Base-by-base conservation (phyloP, 2,113 vertebrate genomes). In the Sebastes schlegelii region DNA sequence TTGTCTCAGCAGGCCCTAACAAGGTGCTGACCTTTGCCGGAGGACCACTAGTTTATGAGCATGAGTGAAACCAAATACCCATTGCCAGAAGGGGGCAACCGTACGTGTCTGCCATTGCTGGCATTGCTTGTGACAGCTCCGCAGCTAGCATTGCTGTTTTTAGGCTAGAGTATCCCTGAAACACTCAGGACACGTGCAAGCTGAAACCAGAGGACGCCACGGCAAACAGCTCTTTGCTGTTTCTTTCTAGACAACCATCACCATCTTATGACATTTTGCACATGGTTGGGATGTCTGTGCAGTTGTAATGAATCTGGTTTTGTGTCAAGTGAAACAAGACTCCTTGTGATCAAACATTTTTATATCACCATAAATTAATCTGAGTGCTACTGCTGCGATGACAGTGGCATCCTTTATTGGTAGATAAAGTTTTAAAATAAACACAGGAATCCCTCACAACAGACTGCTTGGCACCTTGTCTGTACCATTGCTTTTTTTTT, bases 41-140 rank as follows among this genome's bases (percentile, higher is more conserved):
- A 77, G 73, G 54, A 83, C 70, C 79, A 89, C 55, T 45, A 77
- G 81, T 90, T 86, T 87, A 84, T 89, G 87, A 92, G 86, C 88
- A 80, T 19, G 60, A 90, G 80, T 91, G 91, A 93, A 93, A 94
- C 88, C 40, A 26, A 88, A 91, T 86, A 88, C 79, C 78, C 78
- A 72, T 64, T 11, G 67, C 72, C 86, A 89, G 83, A 77, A 82
- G 86, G 73, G 79, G 88, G 87, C 90, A 84, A 89, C 80, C 87
- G 83, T 90, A 91, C 91, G 82, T 92, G 84, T 90, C 91, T 91
- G 73, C 86, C 92, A 94, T 95, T 83, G 89, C 91, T 92, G 89
- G 80, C 82, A 92, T 93, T 88, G 91, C 92, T 91, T 85, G 88
- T 70, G 71, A 91, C 88, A 89, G 91, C 90, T 92, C 91, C 86